phyloP scores from a whole-genome alignment of 2,888 invertebrate genomes.

The Cerastoderma edule region DNA sequence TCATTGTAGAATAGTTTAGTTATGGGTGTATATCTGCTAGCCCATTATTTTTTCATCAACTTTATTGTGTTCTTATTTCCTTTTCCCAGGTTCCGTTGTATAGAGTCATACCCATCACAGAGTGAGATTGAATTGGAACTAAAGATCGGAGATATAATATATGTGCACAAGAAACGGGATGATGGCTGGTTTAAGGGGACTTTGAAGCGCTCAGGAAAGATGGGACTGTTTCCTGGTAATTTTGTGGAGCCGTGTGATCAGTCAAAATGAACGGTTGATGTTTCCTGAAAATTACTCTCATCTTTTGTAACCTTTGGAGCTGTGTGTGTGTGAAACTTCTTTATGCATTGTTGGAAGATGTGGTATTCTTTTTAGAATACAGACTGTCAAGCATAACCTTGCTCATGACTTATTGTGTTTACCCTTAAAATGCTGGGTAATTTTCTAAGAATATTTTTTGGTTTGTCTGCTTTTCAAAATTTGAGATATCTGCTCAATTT shows the following conservation, averaged over 20 bases:
- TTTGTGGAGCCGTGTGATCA: conserved; percentile 87
- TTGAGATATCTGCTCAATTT: too few species aligned
- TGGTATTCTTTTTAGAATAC: neutral
- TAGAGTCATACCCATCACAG: conserved; percentile 97
- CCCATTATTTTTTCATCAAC: too few species aligned
- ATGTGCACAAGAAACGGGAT: conserved; percentile 95
- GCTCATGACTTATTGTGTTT: too few species aligned
- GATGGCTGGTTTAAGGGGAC: conserved; percentile 99
- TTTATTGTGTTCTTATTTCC: too few species aligned
- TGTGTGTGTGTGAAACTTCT: neutral
- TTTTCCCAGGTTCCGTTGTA: conserved; percentile 91
- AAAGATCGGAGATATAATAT: conserved; percentile 94
- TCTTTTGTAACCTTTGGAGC: neutral
- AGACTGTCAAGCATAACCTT: too few species aligned
- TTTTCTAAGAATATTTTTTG: too few species aligned
- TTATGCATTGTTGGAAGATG: neutral
- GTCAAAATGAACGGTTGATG: neutral
- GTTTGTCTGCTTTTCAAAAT: too few species aligned
- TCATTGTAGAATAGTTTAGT: too few species aligned
- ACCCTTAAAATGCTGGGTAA: too few species aligned
- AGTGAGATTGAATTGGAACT: conserved; percentile 96
- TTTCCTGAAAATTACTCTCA: neutral
- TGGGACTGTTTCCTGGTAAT: conserved; percentile 97
- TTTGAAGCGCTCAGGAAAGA: conserved; percentile 93
- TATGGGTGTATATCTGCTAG: too few species aligned